phyloP scores from a whole-genome alignment of 2,888 invertebrate species.

The Trichopoda pennipes region DNA sequence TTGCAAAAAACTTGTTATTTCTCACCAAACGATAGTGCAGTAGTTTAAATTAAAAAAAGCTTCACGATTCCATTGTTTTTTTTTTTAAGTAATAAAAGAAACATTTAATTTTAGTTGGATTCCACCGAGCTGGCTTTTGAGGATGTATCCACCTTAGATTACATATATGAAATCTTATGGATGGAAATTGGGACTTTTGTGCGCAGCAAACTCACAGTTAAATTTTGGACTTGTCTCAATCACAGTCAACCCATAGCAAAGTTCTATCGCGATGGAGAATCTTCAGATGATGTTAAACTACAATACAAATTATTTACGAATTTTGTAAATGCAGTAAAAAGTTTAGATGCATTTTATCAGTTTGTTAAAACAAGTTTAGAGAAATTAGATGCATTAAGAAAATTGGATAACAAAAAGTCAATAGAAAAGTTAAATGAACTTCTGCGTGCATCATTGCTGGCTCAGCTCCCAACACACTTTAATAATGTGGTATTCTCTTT shows the following conservation, averaged over 20 bases:
- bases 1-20: too few species aligned
- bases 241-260: conserved; percentile 29
- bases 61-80: too few species aligned
- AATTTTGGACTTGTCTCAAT: conserved; percentile 78
- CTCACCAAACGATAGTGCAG: too few species aligned
- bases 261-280: conserved; percentile 46
- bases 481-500: conserved; percentile 87
- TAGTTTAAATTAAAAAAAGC: too few species aligned
- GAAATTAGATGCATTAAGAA: conserved; percentile 70
- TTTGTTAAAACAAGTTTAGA: conserved; percentile 72
- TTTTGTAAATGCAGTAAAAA: conserved; percentile 77
- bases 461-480: conserved; percentile 87
- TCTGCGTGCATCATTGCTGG: conserved; percentile 82
- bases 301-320: conserved; percentile 73
- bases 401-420: conserved; percentile 67
- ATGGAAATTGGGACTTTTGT: conserved; percentile 75
- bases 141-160: conserved; percentile 69
- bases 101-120: conserved; percentile 39
- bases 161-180: conserved; percentile 74
- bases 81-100: too few species aligned
- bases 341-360: conserved; percentile 74
- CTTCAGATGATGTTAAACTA: conserved; percentile 63
- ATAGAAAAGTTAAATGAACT: conserved; percentile 69
- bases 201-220: conserved; percentile 76
- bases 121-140: conserved; percentile 57